Evolutionary conservation across 2,797 vertebrate genomes (phyloP).

Genomic region (Eospalax fontanierii): DNA sequence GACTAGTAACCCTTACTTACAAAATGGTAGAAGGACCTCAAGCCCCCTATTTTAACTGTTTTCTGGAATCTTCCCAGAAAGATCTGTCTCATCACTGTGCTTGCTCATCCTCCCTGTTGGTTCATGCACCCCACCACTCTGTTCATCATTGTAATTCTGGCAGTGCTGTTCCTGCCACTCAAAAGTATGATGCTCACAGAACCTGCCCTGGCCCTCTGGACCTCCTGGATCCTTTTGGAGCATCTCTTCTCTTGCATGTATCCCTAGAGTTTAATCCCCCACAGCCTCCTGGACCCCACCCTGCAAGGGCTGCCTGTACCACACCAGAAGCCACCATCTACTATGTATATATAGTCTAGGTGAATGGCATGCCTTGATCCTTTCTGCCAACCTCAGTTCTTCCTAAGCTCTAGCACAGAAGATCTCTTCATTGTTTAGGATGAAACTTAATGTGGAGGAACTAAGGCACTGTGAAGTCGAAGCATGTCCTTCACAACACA

Average conservation of each 20-base stretch:
- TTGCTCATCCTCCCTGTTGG: background rate
- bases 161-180: background rate
- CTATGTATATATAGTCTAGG: background rate
- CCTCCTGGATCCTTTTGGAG: background rate
- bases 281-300: background rate
- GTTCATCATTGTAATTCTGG: background rate
- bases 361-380: background rate
- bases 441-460: conserved; percentile 29
- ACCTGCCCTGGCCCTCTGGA: background rate
- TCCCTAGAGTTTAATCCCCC: background rate
- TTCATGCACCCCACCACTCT: background rate
- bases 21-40: background rate
- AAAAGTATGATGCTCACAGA: background rate
- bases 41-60: background rate
- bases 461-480: background rate
- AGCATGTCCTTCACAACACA: background rate
- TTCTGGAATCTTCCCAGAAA: conserved; percentile 36
- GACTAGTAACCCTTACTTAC: background rate
- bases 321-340: background rate
- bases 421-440: conserved; percentile 4
- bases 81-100: background rate
- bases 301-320: background rate
- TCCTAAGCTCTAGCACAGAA: background rate
- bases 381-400: background rate
- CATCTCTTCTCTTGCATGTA: background rate